Evolutionary conservation across 2,113 vertebrate species (phyloP).

Genomic region (Neodontobutis hainanensis): DNA sequence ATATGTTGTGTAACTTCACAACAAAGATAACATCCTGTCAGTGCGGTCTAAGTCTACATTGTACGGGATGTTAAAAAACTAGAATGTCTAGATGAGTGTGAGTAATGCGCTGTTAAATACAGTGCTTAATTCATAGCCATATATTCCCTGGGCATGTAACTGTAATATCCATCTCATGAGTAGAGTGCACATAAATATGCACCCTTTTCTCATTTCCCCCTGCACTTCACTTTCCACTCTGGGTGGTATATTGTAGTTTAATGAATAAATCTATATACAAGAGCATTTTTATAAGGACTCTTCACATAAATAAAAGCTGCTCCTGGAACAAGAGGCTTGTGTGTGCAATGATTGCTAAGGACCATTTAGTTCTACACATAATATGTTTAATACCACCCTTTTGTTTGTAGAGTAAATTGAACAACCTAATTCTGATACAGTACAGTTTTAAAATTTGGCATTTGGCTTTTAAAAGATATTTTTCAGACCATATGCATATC

Average conservation of each 20-base stretch:
- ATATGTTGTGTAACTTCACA: not conserved
- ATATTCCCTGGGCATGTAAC: conserved; percentile 23
- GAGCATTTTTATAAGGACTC: conserved; percentile 8
- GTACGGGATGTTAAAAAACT: conserved; percentile 14
- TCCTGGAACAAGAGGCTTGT: not conserved
- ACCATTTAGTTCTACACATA: not conserved
- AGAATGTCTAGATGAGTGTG: conserved; percentile 38
- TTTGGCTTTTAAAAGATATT: conserved; percentile 18
- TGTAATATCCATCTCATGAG: conserved; percentile 21
- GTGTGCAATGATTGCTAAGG: not conserved
- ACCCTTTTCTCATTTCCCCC: conserved; percentile 7
- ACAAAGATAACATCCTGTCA: conserved; percentile 20
- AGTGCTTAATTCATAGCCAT: conserved; percentile 38
- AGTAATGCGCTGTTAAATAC: conserved; percentile 33
- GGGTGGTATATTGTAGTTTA: conserved; percentile 23
- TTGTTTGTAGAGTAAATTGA: not conserved
- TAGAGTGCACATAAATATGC: not conserved
- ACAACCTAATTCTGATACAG: too few relatives aligned
- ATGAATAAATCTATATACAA: conserved; percentile 56
- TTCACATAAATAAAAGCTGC: conserved; percentile 2
- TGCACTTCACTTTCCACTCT: conserved; percentile 25
- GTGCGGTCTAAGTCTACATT: not conserved
- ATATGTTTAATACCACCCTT: not conserved
- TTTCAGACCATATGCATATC: not conserved
- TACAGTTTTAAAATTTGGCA: too few relatives aligned